Conservation (phyloP, 2,797 vertebrate genomes). For the Scolopax bukidnonensis region DNA sequence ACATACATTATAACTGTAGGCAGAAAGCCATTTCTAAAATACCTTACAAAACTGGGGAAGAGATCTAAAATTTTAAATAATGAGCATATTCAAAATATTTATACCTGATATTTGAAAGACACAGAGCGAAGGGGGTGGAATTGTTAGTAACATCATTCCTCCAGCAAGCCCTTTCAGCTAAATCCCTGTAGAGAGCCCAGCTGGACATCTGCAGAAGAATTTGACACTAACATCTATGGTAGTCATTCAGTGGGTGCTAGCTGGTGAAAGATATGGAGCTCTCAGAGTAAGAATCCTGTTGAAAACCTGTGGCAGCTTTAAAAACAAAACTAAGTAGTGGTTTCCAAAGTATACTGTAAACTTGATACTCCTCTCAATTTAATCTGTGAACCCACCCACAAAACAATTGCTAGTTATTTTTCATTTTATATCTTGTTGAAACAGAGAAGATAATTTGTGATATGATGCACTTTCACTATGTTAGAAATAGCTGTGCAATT, state of each 20-base stretch:
- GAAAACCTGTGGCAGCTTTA: conserved; percentile 53
- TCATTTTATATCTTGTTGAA: background rate
- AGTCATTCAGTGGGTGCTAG: conserved; percentile 21
- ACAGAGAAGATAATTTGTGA: background rate
- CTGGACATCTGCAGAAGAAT: conserved; percentile 12
- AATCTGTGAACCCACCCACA: background rate
- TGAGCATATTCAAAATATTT: background rate
- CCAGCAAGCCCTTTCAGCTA: background rate
- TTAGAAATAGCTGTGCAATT: background rate
- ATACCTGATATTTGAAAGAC: background rate
- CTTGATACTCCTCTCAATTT: conserved; percentile 18
- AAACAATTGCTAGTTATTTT: background rate
- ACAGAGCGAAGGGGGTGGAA: background rate
- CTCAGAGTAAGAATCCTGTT: conserved; percentile 23
- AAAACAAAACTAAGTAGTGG: conserved; percentile 42
- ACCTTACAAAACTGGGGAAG: background rate
- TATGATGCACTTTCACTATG: background rate
- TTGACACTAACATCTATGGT: background rate
- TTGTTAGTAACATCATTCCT: background rate
- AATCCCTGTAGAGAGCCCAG: conserved; percentile 3
- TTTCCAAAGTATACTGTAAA: conserved; percentile 31
- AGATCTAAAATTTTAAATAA: background rate
- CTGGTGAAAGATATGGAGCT: conserved; percentile 14
- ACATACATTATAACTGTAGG: background rate
- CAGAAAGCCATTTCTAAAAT: conserved; percentile 16